Evolutionary conservation across 2,888 invertebrate genomes (phyloP).

Genomic region (Thymelicus lineola): DNA sequence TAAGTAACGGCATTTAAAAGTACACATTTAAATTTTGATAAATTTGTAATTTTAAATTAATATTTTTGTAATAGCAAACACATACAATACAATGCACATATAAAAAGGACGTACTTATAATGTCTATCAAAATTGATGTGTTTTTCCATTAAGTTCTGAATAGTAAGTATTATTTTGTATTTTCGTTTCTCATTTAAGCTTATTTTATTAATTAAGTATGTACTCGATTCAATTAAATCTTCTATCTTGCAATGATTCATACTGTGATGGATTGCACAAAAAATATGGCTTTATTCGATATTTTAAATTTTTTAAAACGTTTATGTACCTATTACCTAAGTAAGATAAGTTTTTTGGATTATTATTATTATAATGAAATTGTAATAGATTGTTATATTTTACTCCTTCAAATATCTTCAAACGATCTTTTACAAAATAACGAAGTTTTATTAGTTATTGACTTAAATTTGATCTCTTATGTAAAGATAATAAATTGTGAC

Average conservation of each 20-base stretch:
- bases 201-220: neutral
- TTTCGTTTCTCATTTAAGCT: conserved; percentile 1
- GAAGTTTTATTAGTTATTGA: neutral
- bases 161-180: conserved; percentile 25
- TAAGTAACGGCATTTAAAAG: neutral
- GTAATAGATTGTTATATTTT: too few species aligned
- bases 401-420: too few species aligned
- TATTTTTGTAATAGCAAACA: conserved; percentile 26
- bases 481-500: conserved; percentile 9
- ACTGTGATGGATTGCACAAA: conserved; percentile 22
- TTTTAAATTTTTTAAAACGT: too few species aligned
- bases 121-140: conserved; percentile 17
- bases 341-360: too few species aligned
- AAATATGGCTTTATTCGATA: conserved; percentile 5
- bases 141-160: neutral
- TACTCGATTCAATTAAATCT: neutral
- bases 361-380: too few species aligned
- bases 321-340: too few species aligned
- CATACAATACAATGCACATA: conserved; percentile 4
- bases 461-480: conserved; percentile 22
- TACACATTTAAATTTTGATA: conserved; percentile 23
- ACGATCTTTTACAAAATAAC: neutral
- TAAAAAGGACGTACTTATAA: neutral
- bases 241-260: neutral
- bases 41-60: conserved; percentile 8